phyloP scores from a whole-genome alignment of 1,140 invertebrate species.

The Lordiphosa collinella region DNA sequence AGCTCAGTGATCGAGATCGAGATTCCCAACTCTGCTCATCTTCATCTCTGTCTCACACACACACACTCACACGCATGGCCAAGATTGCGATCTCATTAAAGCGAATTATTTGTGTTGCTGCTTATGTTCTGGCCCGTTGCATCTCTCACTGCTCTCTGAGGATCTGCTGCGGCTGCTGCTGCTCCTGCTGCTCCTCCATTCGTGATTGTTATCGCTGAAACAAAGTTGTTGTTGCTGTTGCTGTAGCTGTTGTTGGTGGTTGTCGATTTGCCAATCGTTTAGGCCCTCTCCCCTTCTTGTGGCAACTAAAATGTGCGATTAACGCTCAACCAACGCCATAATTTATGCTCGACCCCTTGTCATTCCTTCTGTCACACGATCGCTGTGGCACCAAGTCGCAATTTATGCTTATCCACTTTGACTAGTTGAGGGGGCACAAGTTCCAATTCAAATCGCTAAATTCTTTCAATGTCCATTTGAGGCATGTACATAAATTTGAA shows the following conservation, averaged over 20 bases:
- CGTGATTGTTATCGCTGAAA: constrained; percentile 61
- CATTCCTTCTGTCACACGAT: constrained; percentile 59
- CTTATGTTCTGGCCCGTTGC: constrained; percentile 66
- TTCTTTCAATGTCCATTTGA: too few species aligned
- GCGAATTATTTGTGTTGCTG: constrained; percentile 77
- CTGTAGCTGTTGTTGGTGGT: constrained; percentile 26
- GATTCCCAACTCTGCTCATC: constrained; percentile 55
- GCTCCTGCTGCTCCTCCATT: constrained; percentile 46
- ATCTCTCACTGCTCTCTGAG: constrained; percentile 50
- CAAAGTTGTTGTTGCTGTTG: constrained; percentile 51
- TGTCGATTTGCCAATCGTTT: constrained; percentile 72
- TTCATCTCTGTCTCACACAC: constrained; percentile 47
- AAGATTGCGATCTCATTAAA: constrained; percentile 76
- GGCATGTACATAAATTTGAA: too few species aligned
- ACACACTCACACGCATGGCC: constrained; percentile 33
- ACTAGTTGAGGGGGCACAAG: not conserved
- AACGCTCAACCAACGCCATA: constrained; percentile 55
- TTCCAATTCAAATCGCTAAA: constrained; percentile 2
- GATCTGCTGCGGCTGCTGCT: constrained; percentile 27
- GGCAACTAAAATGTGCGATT: constrained; percentile 63
- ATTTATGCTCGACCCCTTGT: constrained; percentile 56
- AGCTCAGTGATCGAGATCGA: constrained; percentile 39
- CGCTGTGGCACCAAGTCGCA: constrained; percentile 17
- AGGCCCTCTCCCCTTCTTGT: constrained; percentile 28
- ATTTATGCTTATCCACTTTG: constrained; percentile 19